Conservation (phyloP, 2,113 vertebrate genomes). For the Eublepharis macularius region DNA sequence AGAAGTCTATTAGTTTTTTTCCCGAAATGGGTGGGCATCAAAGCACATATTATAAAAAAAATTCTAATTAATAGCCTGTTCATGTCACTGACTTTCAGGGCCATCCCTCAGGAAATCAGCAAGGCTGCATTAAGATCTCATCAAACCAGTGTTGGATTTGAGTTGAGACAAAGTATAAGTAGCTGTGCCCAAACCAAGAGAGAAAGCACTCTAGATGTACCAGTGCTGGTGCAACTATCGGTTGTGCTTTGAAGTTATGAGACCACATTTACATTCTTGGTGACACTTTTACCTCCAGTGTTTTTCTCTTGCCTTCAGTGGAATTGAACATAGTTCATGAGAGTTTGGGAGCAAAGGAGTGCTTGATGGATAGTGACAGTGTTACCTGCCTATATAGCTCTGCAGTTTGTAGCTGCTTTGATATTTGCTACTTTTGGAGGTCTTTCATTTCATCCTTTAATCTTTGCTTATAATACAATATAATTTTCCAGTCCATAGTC, state of each 20-base stretch:
- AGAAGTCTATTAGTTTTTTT: background rate
- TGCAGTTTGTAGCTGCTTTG: accelerated
- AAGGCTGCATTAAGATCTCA: background rate
- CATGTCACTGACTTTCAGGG: background rate
- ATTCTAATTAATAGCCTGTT: background rate
- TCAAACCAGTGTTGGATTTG: background rate
- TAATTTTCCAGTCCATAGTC: slow-evolving; percentile 40
- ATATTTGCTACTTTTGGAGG: background rate
- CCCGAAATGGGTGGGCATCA: background rate
- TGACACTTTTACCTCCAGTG: background rate
- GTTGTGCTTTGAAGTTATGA: background rate
- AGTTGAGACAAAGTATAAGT: background rate
- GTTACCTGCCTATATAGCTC: background rate
- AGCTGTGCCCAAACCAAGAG: background rate
- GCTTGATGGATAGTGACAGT: background rate
- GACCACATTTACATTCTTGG: background rate
- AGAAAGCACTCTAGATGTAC: background rate
- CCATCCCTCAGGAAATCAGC: background rate
- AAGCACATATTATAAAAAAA: background rate
- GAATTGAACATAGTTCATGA: background rate
- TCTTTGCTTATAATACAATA: slow-evolving; percentile 27
- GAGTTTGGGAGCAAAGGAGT: background rate
- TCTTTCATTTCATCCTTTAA: slow-evolving; percentile 52
- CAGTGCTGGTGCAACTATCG: background rate
- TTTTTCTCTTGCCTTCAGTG: background rate